Base-by-base conservation (phyloP, 1,140 invertebrate species). In the Globodera rostochiensis region DNA sequence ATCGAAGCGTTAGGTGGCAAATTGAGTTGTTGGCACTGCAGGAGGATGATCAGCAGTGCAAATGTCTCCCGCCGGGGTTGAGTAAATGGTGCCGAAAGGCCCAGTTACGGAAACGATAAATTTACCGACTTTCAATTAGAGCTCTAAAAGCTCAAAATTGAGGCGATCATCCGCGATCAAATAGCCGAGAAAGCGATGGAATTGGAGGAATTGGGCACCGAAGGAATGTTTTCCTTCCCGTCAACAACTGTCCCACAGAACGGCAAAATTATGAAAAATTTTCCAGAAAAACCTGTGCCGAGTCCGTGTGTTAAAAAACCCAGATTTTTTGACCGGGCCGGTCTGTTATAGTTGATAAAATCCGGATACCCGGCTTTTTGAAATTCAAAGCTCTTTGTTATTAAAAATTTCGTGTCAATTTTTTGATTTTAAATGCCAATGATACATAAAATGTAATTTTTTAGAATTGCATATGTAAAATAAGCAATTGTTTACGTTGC, bases 101-200 rank as follows among this genome's bases (percentile, higher is more conserved):
- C 2, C 36, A 36, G 36, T 36, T 36, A 0, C 46, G 57, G 36
- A 53, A 78, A 25, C 50, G n/a, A 75, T 77, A 49, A 25, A 53
- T 49, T 25, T 15, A 53, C 25, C 13, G 71, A 73, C 71, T 83
- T 60, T 74, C 19, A n/a, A 79, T 1, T 6, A 57, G 64, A 60
- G 50, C 71, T 25, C 3, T 9, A 36, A 1, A 36, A 36, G 36
- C 19, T 83, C n/a, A 13, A 4, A 21, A 53, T n/a, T n/a, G 21
- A 84, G 83, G 47, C 53, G 13, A 77, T 84, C 45, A 83, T 84
- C 60, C 84, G 83, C 15, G 77, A 84, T n/a, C 79, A 80, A 46
- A 73, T 84, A 25, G 83, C 77, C 36, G 83, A 84, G 70, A 84
- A 85, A 53, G 57, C 77, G 21, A 77, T 84, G 75, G 83, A 84